Percentiles rank a stretch among this genome's conserved stretches.
Conservation (phyloP, 2,113 vertebrate species). For the Apodemus speciosus region DNA sequence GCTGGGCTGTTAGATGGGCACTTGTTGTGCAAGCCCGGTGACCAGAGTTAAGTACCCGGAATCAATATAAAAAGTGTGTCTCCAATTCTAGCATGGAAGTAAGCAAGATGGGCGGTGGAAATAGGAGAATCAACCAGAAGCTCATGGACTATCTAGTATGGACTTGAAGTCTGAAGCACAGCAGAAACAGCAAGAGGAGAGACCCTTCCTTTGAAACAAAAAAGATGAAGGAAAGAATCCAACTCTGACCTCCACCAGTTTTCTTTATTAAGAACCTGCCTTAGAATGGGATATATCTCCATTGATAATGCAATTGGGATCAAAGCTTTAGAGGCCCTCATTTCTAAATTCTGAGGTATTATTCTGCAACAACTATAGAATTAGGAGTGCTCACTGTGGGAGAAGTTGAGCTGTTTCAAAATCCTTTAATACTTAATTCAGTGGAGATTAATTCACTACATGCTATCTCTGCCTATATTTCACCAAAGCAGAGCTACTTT, state of each 20-base stretch:
- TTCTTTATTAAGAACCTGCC: conserved; percentile 46
- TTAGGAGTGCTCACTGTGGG: background rate
- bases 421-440: conserved; percentile 52
- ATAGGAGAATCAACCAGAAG: background rate
- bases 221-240: background rate
- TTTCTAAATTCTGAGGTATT: conserved; percentile 56
- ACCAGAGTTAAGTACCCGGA: background rate
- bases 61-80: background rate
- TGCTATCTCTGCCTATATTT: conserved; percentile 40
- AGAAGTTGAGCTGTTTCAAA: background rate
- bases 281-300: conserved; percentile 1
- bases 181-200: background rate
- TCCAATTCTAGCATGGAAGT: background rate
- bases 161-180: background rate
- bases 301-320: conserved; percentile 43
- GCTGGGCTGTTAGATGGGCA: background rate
- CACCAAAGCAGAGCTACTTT: conserved; percentile 18
- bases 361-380: background rate
- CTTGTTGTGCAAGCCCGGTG: background rate
- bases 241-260: background rate
- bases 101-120: background rate
- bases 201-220: background rate
- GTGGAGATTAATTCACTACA: conserved; percentile 21
- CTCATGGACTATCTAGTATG: background rate
- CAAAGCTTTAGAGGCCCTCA: background rate